These are phyloP conservation scores for Trachymyrmex septentrionalis DNA, from an alignment of 1,140 invertebrate species.

Conservation along the genomic window DNA sequence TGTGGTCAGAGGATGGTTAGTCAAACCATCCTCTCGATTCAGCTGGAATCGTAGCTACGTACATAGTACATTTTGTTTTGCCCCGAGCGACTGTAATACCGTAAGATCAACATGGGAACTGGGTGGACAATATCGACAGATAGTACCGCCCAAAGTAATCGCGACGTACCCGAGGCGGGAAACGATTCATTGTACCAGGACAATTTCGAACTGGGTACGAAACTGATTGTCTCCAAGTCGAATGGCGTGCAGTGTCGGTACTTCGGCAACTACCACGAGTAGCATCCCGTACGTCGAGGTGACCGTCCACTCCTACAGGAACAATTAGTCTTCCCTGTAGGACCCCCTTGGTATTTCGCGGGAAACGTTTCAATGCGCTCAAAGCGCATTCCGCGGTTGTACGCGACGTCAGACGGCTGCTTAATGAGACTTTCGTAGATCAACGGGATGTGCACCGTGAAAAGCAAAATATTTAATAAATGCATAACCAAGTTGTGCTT, in stretches of 20 bases:
- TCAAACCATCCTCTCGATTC: slow-evolving; percentile 38
- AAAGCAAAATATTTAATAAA: background rate
- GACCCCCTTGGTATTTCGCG: background rate
- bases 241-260: slow-evolving; percentile 52
- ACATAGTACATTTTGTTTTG: slow-evolving; percentile 52
- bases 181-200: slow-evolving; percentile 67
- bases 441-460: background rate
- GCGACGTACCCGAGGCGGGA: slow-evolving; percentile 48
- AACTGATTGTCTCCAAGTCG: slow-evolving; percentile 71
- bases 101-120: slow-evolving; percentile 49
- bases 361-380: slow-evolving; percentile 31
- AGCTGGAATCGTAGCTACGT: slow-evolving; percentile 24
- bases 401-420: background rate
- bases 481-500: background rate
- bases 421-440: slow-evolving; percentile 15
- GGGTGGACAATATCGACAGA: slow-evolving; percentile 63
- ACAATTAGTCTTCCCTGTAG: slow-evolving; percentile 71
- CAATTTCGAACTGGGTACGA: slow-evolving; percentile 70
- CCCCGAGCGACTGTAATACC: slow-evolving; percentile 43
- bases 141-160: slow-evolving; percentile 62
- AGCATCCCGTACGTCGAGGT: slow-evolving; percentile 22
- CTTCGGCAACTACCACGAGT: slow-evolving; percentile 57
- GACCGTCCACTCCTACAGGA: slow-evolving; percentile 67
- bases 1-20: slow-evolving; percentile 21
- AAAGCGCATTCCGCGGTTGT: slow-evolving; percentile 27